Base-by-base conservation (phyloP, 2,888 invertebrate genomes). In the Lycaena phlaeas region DNA sequence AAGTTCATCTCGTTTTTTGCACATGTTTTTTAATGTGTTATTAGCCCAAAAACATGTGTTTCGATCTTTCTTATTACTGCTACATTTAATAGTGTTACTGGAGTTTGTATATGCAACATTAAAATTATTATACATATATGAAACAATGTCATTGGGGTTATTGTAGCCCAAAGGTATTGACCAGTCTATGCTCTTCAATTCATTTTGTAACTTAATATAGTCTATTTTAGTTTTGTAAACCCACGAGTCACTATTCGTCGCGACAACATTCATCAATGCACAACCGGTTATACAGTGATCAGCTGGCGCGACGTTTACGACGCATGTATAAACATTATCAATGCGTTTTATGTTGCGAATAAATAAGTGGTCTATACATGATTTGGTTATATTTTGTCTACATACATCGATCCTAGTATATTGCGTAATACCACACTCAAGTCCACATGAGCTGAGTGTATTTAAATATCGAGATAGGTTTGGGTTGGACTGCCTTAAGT, bases 101-200 rank as follows among this genome's bases (percentile, higher is more conserved):
- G 18, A 34, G 5, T 18, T 18, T n/a, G 17, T 34, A 18, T 22
- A 34, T 2, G 34, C 34, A 18, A 6, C 18, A 17, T 11, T 34
- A 11, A 22, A 18, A 2, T 10, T 15, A 31, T 31, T 9, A 31
- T 31, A 17, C n/a, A 31, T 18, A n/a, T 31, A 31, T n/a, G 9
- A 15, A 15, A 31, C 31, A 31, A 31, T 31, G 11, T 31, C 31
- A 15, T 31, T 31, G 17, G 31, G 31, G 22, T 18, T 34, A 18
- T 5, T 34, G 9, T 11, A 34, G 5, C 18, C 5, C 4, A 34
- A 34, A 18, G 34, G 34, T 11, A 11, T 11, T 10, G 22, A 9
- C 34, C 34, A 18, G 6, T 34, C 34, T 5, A 12, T 22, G 11
- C 12, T 10, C 2, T 34, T 10, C 14, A 34, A 5, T 22, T 34